Evolutionary conservation across 92 coral and sea anemone genomes (phyloP).

Genomic region (Phenganax marumi): DNA sequence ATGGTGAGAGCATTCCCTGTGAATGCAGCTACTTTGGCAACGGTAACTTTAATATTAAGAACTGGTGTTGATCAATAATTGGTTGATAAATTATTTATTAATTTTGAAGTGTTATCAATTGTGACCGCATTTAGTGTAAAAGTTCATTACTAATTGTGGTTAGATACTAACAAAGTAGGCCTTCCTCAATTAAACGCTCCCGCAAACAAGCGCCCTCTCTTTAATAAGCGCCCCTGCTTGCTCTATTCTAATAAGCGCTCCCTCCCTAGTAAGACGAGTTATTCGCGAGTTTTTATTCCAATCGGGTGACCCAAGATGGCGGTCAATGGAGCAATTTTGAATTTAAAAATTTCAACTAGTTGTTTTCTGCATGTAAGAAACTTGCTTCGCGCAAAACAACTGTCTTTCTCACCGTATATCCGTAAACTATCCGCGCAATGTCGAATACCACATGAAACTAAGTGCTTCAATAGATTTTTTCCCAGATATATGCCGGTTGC

Average conservation of each 20-base stretch:
- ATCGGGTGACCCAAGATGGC: slow-evolving; percentile 18
- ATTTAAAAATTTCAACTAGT: background rate
- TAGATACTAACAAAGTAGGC: no score
- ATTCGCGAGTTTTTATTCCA: background rate
- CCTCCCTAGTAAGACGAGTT: background rate
- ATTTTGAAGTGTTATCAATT: no score
- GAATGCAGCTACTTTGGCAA: slow-evolving; percentile 91
- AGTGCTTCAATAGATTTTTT: slow-evolving; percentile 1
- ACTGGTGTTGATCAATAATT: slow-evolving; percentile 57
- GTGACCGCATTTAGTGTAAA: no score
- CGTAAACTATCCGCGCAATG: slow-evolving; percentile 8
- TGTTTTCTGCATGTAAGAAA: background rate
- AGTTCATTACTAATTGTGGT: no score
- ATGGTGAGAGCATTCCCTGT: slow-evolving; percentile 85
- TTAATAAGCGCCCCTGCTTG: no score
- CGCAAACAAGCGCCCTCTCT: no score
- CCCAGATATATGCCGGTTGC: slow-evolving; percentile 66
- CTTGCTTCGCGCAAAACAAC: background rate
- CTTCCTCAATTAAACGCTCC: no score
- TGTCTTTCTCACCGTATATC: background rate
- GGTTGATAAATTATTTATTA: slow-evolving; percentile 40
- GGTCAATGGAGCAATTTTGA: background rate
- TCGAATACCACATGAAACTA: background rate
- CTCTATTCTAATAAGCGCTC: no score
- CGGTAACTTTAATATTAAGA: slow-evolving; percentile 77